A percentile compares a stretch with the other conserved stretches of the same genome.
Evolutionary conservation across 2,113 vertebrate species (phyloP).

Genomic region (Archilochus colubris): DNA sequence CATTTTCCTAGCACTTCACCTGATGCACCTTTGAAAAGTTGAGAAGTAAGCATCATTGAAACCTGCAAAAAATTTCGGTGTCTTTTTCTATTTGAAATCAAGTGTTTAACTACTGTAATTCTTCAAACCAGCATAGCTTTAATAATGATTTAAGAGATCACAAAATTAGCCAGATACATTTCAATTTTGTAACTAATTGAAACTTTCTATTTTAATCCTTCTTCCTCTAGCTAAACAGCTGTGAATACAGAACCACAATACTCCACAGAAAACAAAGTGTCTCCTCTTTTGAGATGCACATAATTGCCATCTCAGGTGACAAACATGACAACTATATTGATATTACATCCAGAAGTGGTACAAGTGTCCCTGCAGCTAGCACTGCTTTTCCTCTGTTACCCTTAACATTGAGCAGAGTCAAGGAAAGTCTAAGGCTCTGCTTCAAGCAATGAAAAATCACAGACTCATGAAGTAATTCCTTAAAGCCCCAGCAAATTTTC

Average conservation of each 20-base stretch:
- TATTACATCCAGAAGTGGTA: neutral
- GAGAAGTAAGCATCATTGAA: neutral
- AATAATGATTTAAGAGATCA: neutral
- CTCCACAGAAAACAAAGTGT: neutral
- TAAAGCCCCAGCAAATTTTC: neutral
- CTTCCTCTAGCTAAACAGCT: neutral
- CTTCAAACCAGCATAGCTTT: neutral
- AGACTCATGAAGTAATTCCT: constrained; percentile 8
- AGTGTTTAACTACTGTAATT: neutral
- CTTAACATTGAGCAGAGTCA: neutral
- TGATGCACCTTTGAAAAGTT: neutral
- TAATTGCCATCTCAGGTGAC: neutral
- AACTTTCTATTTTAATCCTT: neutral
- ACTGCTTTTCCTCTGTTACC: neutral
- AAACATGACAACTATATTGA: neutral
- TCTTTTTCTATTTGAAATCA: neutral
- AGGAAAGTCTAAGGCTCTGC: neutral
- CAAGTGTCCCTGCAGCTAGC: neutral
- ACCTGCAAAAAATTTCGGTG: neutral
- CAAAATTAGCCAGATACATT: neutral
- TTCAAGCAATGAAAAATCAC: constrained; percentile 29
- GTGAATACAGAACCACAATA: neutral
- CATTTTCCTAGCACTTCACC: neutral
- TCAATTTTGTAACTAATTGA: neutral
- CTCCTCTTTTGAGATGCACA: neutral